Evolutionary conservation across 2,113 vertebrate genomes (phyloP).

Genomic region (Sitta europaea): DNA sequence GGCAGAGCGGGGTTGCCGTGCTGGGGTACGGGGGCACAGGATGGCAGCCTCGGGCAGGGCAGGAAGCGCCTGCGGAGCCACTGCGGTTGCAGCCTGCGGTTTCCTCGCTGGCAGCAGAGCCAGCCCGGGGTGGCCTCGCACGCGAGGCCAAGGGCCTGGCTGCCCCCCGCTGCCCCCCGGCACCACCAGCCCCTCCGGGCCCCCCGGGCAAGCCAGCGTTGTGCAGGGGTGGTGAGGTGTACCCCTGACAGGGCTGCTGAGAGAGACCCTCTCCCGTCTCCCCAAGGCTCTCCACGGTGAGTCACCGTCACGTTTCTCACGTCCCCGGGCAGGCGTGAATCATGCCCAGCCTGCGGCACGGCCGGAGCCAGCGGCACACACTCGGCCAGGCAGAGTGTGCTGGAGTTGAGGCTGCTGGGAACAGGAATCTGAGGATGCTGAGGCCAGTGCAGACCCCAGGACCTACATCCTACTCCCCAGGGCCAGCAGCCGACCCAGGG

Average conservation of each 20-base stretch:
- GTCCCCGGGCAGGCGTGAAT: conserved; percentile 53
- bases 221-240: background rate
- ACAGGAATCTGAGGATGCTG: background rate
- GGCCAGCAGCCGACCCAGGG: background rate
- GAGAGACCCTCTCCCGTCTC: background rate
- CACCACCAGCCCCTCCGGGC: rapidly evolving
- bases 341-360: conserved; percentile 24
- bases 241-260: background rate
- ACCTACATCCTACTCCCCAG: background rate
- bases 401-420: background rate
- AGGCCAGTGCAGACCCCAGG: rapidly evolving
- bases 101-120: conserved; percentile 42
- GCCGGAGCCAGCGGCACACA: background rate
- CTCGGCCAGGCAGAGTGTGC: background rate
- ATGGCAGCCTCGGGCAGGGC: conserved; percentile 10
- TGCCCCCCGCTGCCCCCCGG: background rate
- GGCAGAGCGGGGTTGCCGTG: background rate
- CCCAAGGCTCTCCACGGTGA: conserved; percentile 9
- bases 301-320: conserved; percentile 64
- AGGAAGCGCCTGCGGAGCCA: conserved; percentile 53
- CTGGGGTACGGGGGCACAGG: background rate
- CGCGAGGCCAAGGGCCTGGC: background rate
- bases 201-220: background rate
- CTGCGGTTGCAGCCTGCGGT: conserved; percentile 58
- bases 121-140: conserved; percentile 13